Evolutionary conservation across 2,888 invertebrate species (phyloP), one percentile per base, ranked within the genome.

Genomic region (Drosophila seclusa): DNA sequence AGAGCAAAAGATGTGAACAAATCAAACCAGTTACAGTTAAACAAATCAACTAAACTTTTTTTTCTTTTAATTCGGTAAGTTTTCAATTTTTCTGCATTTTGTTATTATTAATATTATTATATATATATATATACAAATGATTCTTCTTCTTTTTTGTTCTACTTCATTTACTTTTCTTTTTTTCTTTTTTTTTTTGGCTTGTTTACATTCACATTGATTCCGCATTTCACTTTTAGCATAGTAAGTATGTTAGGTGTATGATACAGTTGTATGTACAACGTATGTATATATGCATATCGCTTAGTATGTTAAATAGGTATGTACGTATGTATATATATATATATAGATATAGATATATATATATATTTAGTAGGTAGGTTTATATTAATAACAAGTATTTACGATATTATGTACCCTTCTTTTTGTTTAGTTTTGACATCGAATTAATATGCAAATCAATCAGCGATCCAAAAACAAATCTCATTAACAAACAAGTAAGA

Each of bases 141-240:
- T 45, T 13, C 34, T 5, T 27, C 10, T 54, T n/a, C 29, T 29
- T 55, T 52, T 42, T 59, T 32, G 11, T 61, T 72, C 21, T 24
- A 54, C 54, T 62, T 54, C n/a, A 54, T 55, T 55, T 34, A 24
- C 16, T 10, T 27, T 49, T 31, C 38, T 31, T 53, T 50, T 53
- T 49, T 58, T 55, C 40, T 64, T 53, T 78, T 65, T 55, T 69
- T 63, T 76, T 87, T 84, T 84, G 89, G 89, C 76, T 86, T 89
- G 87, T 89, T 84, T 89, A 89, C 89, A 84, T 89, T 84, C 81
- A 84, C 84, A 89, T 78, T 86, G 70, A 83, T 77, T 72, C 57
- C 71, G 50, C 54, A 67, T 45, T 61, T 69, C 38, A 66, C 50
- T 34, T 66, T 32, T 27, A 27, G 34, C 53, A 54, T 54, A 27